Evolutionary conservation across 2,888 invertebrate genomes (phyloP).

Genomic region (Trichopria drosophilae): DNA sequence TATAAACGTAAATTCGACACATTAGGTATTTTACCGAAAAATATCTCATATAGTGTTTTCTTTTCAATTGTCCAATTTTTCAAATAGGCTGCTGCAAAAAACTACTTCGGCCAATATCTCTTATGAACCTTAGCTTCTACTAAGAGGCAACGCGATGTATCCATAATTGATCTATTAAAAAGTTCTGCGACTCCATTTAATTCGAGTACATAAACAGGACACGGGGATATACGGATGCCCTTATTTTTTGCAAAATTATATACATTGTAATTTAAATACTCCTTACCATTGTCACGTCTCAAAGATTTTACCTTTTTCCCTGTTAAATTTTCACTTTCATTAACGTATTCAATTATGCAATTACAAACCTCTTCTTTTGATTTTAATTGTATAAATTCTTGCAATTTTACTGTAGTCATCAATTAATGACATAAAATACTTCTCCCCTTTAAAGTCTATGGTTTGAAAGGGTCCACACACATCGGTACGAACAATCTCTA

Average conservation of each 20-base stretch:
- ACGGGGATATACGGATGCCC: neutral
- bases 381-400: too few species aligned
- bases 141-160: neutral
- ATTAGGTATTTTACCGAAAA: conserved; percentile 17
- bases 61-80: conserved; percentile 17
- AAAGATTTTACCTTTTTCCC: conserved; percentile 7
- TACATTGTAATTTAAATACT: conserved; percentile 2
- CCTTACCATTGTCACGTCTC: conserved; percentile 12
- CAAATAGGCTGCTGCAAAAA: conserved; percentile 14
- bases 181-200: conserved; percentile 4
- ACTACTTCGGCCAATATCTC: conserved; percentile 8
- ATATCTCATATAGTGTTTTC: conserved; percentile 21
- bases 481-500: conserved; percentile 32
- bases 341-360: neutral
- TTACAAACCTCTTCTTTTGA: neutral
- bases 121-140: neutral
- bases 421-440: conserved; percentile 36
- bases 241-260: neutral
- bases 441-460: conserved; percentile 32
- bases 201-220: conserved; percentile 6
- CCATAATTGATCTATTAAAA: conserved; percentile 9
- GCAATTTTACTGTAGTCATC: conserved; percentile 39
- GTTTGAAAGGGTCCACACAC: conserved; percentile 30
- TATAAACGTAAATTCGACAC: conserved; percentile 16
- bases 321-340: neutral